A percentile compares a stretch with the other conserved stretches of the same genome.
These are phyloP conservation scores for Xenopus petersii DNA, from an alignment of 2,797 vertebrate species.

Conservation along the genomic window DNA sequence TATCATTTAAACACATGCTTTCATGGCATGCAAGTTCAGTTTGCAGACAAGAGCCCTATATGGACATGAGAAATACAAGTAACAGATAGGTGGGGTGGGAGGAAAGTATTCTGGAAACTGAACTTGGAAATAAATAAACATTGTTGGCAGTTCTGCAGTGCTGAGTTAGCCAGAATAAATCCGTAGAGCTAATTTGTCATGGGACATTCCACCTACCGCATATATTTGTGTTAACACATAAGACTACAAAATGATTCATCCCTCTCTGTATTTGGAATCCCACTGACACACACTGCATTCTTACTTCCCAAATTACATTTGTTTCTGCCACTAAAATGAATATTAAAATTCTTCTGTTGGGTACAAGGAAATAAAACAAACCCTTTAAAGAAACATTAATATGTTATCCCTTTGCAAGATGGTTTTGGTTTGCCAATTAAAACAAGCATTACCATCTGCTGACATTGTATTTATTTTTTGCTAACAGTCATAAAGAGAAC, in stretches of 20 bases:
- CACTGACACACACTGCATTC: background rate
- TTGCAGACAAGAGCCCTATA: background rate
- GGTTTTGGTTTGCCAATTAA: no score
- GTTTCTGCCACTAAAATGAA: background rate
- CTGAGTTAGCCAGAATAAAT: constrained; percentile 1
- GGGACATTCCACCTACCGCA: constrained; percentile 2
- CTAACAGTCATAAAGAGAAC: no score
- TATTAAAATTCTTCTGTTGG: background rate
- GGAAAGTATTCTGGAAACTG: background rate
- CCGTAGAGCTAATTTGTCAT: constrained; percentile 3
- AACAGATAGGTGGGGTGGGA: background rate
- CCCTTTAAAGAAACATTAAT: background rate
- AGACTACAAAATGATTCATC: background rate
- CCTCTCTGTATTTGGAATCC: background rate
- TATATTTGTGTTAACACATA: background rate
- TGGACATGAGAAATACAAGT: background rate
- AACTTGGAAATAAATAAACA: constrained; percentile 6
- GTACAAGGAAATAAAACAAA: background rate
- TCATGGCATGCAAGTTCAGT: background rate
- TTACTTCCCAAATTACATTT: background rate
- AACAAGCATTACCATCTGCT: no score
- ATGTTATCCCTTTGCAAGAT: no score
- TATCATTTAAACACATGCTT: no score
- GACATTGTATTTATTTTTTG: no score
- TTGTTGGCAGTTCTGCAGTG: background rate